Evolutionary conservation across 2,797 vertebrate genomes (phyloP).

Genomic region (Esox masquinongy): DNA sequence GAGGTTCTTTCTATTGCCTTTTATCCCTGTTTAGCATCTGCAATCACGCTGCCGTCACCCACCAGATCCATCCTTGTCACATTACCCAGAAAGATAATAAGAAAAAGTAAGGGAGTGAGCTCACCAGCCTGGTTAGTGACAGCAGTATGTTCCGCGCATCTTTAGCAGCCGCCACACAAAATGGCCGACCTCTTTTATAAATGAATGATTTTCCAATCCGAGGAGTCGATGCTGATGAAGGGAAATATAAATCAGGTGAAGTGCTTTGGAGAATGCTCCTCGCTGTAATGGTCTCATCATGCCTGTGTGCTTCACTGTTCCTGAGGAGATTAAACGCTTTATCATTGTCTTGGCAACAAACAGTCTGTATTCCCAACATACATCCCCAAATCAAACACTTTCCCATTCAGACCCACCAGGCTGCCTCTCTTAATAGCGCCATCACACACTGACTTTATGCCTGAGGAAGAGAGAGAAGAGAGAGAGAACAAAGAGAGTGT

Average conservation of each 20-base stretch:
- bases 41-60: conserved; percentile 61
- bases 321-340: conserved; percentile 74
- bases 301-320: conserved; percentile 64
- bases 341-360: conserved; percentile 73
- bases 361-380: conserved; percentile 39
- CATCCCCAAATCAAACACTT: conserved; percentile 57
- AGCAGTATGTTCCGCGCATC: conserved; percentile 54
- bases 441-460: conserved; percentile 27
- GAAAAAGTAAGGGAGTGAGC: conserved; percentile 9
- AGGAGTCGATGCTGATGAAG: conserved; percentile 67
- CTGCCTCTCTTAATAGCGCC: conserved; percentile 29
- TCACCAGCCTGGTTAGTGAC: conserved; percentile 36
- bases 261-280: conserved; percentile 50
- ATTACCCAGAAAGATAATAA: conserved; percentile 48
- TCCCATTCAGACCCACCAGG: conserved; percentile 43
- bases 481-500: background rate
- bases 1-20: conserved; percentile 52
- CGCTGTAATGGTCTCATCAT: conserved; percentile 71
- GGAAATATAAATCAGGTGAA: conserved; percentile 69
- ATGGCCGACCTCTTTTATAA: conserved; percentile 56
- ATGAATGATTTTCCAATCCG: conserved; percentile 65
- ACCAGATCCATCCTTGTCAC: conserved; percentile 62
- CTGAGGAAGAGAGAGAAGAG: conserved; percentile 15
- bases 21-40: conserved; percentile 62
- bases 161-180: conserved; percentile 53